Evolutionary conservation across 35 echinoderm and acorn worm species (phyloP), one percentile per base, ranked within the genome.

Genomic region (Ophioderma brevispina): DNA sequence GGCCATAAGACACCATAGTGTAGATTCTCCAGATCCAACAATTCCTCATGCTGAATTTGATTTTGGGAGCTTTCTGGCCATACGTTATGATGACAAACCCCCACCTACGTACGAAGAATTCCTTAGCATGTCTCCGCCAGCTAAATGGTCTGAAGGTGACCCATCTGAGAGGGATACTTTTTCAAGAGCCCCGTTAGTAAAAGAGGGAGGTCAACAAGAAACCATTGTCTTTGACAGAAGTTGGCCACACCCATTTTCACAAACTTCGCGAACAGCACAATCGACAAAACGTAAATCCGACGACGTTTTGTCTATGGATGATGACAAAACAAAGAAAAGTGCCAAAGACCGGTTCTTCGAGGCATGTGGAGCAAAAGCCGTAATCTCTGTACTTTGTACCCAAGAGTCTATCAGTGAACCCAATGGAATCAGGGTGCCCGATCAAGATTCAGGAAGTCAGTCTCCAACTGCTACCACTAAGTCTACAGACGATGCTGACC

Each of bases 261-360:
- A 25, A 70, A 70, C 28, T 15, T 1, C 5, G 4, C 1, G 10
- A 25, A 3, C 15, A 25, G 10, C 5, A 30, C 59, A 8, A 13
- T 2, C 10, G 2, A 25, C 59, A 70, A 21, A 52, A 52, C 46
- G 8, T 52, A 52, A 52, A 52, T 11, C 46, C 21, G 46, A 52
- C 8, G 59, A 70, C 15, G n/a, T 4, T 30, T 8, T 13, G n/a
- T 13, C 6, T 25, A 70, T 70, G 59, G 59, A 70, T 49, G 70
- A 85, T 23, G 89, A 91, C 0, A 84, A 56, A 32, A 82, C 64
- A 40, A 80, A 77, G n/a, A 96, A 92, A 76, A 96, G 89, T 90
- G 94, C 94, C 31, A 96, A 96, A 79, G 94, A 92, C 35, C 81
- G 94, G 32, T 96, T 96, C 77, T 78, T 96, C 34, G 94, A 92